A percentile compares a stretch with the other conserved stretches of the same genome.
Conservation (phyloP, 2,797 vertebrate species). For the Sebastes baramenuke region DNA sequence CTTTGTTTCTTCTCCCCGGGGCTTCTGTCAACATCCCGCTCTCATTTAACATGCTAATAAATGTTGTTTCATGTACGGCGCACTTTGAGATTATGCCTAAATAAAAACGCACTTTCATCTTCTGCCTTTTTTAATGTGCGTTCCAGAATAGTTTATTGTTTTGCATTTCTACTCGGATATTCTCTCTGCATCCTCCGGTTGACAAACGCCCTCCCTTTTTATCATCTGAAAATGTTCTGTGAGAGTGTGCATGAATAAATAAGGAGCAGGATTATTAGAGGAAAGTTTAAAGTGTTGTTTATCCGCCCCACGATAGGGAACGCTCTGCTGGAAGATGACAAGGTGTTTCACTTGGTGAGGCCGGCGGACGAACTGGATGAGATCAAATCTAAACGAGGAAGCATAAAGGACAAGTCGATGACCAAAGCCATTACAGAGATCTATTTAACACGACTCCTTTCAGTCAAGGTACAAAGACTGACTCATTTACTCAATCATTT, state of each 20-base stretch:
- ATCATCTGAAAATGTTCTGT: conserved; percentile 35
- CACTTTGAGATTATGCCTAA: conserved; percentile 44
- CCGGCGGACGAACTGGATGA: conserved; percentile 95
- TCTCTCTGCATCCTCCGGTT: conserved; percentile 35
- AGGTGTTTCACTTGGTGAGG: conserved; percentile 95
- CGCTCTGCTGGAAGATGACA: conserved; percentile 95
- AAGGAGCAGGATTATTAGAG: not conserved
- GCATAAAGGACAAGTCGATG: conserved; percentile 97
- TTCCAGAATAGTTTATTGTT: conserved; percentile 58
- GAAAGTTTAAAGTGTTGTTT: conserved; percentile 15
- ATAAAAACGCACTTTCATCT: conserved; percentile 57
- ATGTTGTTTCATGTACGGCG: conserved; percentile 53
- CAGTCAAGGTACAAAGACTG: conserved; percentile 90
- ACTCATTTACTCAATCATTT: not conserved
- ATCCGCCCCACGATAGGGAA: conserved; percentile 75
- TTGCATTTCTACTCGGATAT: conserved; percentile 25
- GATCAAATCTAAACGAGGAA: conserved; percentile 94
- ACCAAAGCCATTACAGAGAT: conserved; percentile 99
- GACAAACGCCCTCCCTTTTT: conserved; percentile 25
- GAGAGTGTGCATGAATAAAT: conserved; percentile 40
- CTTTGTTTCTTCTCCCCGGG: conserved; percentile 36
- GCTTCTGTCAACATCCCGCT: conserved; percentile 44
- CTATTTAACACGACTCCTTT: conserved; percentile 97
- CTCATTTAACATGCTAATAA: conserved; percentile 74
- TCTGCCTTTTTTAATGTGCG: conserved; percentile 37